Percentiles rank a stretch among this genome's conserved stretches.
phyloP scores from a whole-genome alignment of 2,113 vertebrate genomes.

The Chrysochloris asiatica region DNA sequence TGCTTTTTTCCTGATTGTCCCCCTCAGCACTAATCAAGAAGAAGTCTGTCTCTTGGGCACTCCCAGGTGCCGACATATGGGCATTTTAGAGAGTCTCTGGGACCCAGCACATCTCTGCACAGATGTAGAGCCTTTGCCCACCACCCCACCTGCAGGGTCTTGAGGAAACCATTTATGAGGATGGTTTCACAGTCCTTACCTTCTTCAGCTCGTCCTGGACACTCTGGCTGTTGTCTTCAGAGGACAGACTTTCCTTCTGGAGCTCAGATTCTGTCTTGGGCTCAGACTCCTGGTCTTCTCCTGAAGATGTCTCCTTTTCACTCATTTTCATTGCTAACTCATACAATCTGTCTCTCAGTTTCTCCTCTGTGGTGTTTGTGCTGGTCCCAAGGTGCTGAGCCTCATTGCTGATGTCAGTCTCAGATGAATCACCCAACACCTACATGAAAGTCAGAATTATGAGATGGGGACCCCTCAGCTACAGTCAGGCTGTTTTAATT shows the following conservation, averaged over 20 bases:
- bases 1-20: background rate
- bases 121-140: background rate
- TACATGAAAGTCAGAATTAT: conserved; percentile 60
- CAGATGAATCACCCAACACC: conserved; percentile 81
- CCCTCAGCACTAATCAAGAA: background rate
- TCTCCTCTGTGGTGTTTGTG: conserved; percentile 82
- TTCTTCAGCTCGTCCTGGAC: conserved; percentile 87
- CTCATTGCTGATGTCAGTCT: conserved; percentile 78
- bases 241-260: conserved; percentile 81
- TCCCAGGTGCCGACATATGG: background rate
- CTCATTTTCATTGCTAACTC: conserved; percentile 88
- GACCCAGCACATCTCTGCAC: background rate
- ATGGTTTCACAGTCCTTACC: conserved; percentile 73
- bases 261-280: conserved; percentile 79
- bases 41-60: background rate
- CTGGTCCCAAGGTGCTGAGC: conserved; percentile 63
- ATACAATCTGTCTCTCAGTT: conserved; percentile 85
- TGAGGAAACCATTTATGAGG: fast-evolving
- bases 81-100: background rate
- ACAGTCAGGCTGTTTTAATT: fast-evolving
- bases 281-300: conserved; percentile 87
- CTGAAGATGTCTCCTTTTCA: conserved; percentile 90
- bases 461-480: background rate
- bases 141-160: fast-evolving
- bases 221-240: conserved; percentile 80